phyloP scores from a whole-genome alignment of 2,797 vertebrate genomes.

The Oreochromis grahami region DNA sequence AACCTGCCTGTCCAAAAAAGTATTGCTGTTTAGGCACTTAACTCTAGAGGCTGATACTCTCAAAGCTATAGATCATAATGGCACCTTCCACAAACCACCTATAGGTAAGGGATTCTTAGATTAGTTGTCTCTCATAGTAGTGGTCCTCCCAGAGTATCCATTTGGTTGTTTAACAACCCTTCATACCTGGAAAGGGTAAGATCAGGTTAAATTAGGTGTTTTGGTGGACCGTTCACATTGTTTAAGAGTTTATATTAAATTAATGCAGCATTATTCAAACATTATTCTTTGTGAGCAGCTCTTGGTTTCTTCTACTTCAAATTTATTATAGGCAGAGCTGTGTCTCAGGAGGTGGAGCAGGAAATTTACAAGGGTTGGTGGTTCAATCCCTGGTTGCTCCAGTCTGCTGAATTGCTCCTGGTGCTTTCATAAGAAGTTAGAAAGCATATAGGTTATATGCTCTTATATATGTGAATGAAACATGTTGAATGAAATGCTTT shows the following conservation, averaged over 20 bases:
- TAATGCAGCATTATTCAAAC: background rate
- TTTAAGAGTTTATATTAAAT: background rate
- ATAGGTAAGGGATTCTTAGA: rapidly evolving
- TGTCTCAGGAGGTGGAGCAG: background rate
- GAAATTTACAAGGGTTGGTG: background rate
- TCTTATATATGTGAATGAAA: background rate
- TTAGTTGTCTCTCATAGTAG: background rate
- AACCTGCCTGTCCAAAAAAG: background rate
- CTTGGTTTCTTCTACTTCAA: background rate
- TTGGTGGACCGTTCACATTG: rapidly evolving
- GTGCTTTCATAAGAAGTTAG: background rate
- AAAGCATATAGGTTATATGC: background rate
- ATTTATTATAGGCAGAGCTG: background rate
- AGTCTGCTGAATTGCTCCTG: background rate
- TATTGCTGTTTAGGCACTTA: background rate
- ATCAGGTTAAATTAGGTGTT: background rate
- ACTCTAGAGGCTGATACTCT: background rate
- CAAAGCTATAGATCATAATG: background rate
- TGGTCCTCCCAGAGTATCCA: background rate
- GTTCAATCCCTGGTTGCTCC: background rate
- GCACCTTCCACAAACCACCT: background rate
- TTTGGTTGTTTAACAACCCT: background rate
- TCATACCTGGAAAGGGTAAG: background rate
- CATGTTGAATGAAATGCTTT: background rate
- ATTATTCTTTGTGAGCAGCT: background rate